phyloP scores from a whole-genome alignment of 2,888 invertebrate species.

The Caenorhabditis doughertyi region DNA sequence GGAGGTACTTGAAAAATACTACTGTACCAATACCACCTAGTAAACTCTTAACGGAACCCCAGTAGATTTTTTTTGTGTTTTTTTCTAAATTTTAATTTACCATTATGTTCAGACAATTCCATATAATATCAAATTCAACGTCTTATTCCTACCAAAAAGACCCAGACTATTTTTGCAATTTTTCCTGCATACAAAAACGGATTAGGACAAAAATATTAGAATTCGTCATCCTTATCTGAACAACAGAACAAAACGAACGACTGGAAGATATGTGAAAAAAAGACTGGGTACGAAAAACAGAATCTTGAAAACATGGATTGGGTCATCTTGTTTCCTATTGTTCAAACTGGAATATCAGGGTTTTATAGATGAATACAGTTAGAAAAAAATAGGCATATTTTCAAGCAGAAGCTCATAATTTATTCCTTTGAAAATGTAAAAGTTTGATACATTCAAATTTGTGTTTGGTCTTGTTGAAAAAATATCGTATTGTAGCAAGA shows the following conservation, averaged over 20 bases:
- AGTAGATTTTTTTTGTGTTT: background rate
- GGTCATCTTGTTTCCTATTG: constrained; percentile 9
- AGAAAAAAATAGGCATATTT: no score
- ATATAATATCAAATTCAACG: no score
- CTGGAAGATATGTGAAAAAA: constrained; percentile 15
- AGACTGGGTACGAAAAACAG: constrained; percentile 25
- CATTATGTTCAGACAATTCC: no score
- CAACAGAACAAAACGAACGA: constrained; percentile 12
- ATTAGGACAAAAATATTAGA: constrained; percentile 43
- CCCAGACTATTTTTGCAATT: background rate
- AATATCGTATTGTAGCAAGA: no score
- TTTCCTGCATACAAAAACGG: constrained; percentile 33
- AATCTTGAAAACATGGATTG: constrained; percentile 27
- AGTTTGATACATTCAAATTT: no score
- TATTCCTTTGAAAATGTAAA: no score
- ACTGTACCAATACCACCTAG: constrained; percentile 32
- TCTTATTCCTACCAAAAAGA: no score
- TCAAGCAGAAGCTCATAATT: no score
- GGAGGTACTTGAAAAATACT: constrained; percentile 49
- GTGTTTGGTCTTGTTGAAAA: no score
- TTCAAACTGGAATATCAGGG: background rate
- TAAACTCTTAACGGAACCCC: no score
- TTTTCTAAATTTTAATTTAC: background rate
- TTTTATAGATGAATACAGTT: background rate
- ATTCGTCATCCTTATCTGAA: constrained; percentile 27